These are phyloP conservation scores for Prenolepis imparis DNA, from an alignment of 2,888 invertebrate genomes.

Conservation along the genomic window DNA sequence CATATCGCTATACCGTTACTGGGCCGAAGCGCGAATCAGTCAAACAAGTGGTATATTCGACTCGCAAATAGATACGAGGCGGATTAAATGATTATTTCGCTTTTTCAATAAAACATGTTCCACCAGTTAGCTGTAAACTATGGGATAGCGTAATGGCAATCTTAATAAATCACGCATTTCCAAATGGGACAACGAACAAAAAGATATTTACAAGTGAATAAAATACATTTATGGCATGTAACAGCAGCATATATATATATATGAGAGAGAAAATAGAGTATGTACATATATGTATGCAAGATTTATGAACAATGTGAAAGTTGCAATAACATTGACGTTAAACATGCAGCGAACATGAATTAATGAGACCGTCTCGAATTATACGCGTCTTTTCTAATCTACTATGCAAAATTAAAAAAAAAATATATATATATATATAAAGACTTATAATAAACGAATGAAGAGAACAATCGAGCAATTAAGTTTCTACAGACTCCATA, in stretches of 20 bases:
- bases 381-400: background rate
- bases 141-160: background rate
- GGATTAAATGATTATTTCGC: constrained; percentile 37
- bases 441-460: constrained; percentile 14
- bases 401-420: background rate
- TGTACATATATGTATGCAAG: background rate
- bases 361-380: background rate
- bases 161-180: constrained; percentile 25
- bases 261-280: background rate
- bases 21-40: constrained; percentile 12
- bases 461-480: constrained; percentile 21
- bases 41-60: constrained; percentile 42
- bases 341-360: background rate
- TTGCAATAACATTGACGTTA: background rate
- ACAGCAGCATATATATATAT: background rate
- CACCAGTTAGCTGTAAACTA: background rate
- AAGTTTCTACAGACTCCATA: constrained; percentile 14
- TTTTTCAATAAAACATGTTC: constrained; percentile 11
- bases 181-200: background rate
- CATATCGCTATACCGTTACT: constrained; percentile 61
- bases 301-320: constrained; percentile 11
- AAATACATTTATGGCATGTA: background rate
- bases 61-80: constrained; percentile 13
- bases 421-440: background rate
- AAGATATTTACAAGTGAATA: background rate